Evolutionary conservation across 2,888 invertebrate genomes (phyloP), one percentile per base, ranked within the genome.

Genomic region (Sabatieria punctata): DNA sequence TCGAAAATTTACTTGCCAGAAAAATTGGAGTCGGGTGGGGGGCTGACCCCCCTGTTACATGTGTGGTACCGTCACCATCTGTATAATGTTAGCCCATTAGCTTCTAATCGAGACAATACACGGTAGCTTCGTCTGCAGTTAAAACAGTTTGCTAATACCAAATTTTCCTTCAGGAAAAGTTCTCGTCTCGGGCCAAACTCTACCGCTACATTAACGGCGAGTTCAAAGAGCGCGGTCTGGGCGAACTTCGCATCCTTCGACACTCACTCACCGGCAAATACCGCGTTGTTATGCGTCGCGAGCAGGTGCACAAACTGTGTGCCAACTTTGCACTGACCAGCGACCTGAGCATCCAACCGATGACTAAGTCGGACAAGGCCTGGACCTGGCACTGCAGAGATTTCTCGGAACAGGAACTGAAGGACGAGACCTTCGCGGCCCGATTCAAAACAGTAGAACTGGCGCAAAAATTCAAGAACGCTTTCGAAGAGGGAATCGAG

Each of bases 201-300:
- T 71, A 57, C 55, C 64, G 73, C 2, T 64, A 51, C 42, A 51
- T 52, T 36, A 27, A 49, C 6, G 58, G 57, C 6, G 63, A 64
- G 50, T 70, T 68, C 65, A 71, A 70, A 54, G 71, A 71, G 50
- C 59, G 70, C 23, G 71, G 71, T 2, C 54, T 67, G 4, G 74
- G 74, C 2, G 68, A 70, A 38, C 52, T 75, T 22, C 74, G 73
- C 53, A 62, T 72, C 6, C 61, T 74, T 22, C 74, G 78, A 64
- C 80, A 91, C 64, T 75, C 77, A 0, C 69, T 65, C 6, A 76
- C 75, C 26, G 75, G 78, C 25, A 63, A 60, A 36, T 55, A 60
- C 57, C 77, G 88, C 50, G 74, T 91, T 30, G 71, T 95, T 15
- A 89, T 93, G 89, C 75, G 91, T 23, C 76, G 91, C 11, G 89